Conservation (phyloP, 2,888 invertebrate species). For the Heliothis peltigera region DNA sequence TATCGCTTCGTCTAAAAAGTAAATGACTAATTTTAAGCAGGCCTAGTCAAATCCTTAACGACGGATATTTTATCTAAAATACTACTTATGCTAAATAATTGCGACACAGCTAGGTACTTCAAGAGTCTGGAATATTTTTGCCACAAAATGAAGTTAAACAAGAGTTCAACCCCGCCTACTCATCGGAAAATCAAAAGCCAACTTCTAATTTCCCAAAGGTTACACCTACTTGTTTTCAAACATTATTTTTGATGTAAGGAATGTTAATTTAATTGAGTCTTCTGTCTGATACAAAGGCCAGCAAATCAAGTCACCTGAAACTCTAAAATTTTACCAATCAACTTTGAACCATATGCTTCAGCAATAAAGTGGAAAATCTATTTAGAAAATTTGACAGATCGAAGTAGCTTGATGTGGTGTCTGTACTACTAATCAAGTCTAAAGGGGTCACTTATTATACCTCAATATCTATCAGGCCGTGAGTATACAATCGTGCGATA, state of each 20-base stretch:
- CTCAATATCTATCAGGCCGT: too few relatives aligned
- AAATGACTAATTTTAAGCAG: background rate
- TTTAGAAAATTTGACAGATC: too few relatives aligned
- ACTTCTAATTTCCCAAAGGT: slow-evolving; percentile 3
- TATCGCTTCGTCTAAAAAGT: background rate
- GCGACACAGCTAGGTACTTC: background rate
- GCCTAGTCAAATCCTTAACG: background rate
- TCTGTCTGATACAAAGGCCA: too few relatives aligned
- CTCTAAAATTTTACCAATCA: too few relatives aligned
- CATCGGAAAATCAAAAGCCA: background rate
- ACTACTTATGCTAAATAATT: slow-evolving; percentile 1
- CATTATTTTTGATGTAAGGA: background rate
- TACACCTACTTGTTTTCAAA: slow-evolving; percentile 8
- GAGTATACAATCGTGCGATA: too few relatives aligned
- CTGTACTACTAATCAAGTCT: too few relatives aligned
- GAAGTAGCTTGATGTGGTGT: too few relatives aligned
- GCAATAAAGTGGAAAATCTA: too few relatives aligned
- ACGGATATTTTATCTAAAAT: slow-evolving; percentile 1
- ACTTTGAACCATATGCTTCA: too few relatives aligned
- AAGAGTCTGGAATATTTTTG: background rate
- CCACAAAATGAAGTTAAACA: slow-evolving; percentile 7
- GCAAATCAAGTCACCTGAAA: too few relatives aligned
- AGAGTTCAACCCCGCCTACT: slow-evolving; percentile 2
- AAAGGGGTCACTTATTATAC: too few relatives aligned
- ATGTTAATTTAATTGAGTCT: background rate